Evolutionary conservation across 2,888 invertebrate species (phyloP).

Genomic region (Merodon equestris): DNA sequence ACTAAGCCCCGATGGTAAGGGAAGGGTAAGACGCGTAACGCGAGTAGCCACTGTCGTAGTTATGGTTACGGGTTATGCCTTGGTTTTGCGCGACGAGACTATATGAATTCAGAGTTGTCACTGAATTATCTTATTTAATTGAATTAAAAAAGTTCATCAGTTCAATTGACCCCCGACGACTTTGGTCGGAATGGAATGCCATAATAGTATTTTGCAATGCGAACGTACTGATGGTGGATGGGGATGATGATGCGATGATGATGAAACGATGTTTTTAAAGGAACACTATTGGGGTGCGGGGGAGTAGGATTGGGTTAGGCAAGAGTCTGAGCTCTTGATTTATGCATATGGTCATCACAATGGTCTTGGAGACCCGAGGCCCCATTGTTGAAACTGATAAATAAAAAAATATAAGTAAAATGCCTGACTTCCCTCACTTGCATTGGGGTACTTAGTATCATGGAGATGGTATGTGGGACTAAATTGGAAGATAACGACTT

Average conservation of each 20-base stretch:
- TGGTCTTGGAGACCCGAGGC: not conserved
- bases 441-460: conserved; percentile 20
- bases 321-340: conserved; percentile 32
- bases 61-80: not conserved
- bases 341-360: conserved; percentile 34
- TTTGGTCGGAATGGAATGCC: conserved; percentile 28
- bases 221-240: not conserved
- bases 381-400: conserved; percentile 30
- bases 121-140: conserved; percentile 46
- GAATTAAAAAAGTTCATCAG: conserved; percentile 64
- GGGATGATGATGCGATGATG: no score
- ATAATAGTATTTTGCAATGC: conserved; percentile 43
- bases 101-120: conserved; percentile 10
- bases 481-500: conserved; percentile 40
- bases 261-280: not conserved
- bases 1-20: not conserved
- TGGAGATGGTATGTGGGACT: conserved; percentile 27
- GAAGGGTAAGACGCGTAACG: not conserved
- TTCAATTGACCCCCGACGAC: conserved; percentile 55
- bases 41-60: not conserved
- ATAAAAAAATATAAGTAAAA: conserved; percentile 1
- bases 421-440: conserved; percentile 19
- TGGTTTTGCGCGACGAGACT: not conserved
- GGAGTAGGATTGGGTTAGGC: conserved; percentile 13
- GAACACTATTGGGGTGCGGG: not conserved